phyloP scores from a whole-genome alignment of 1,140 invertebrate genomes.

The Pseudomyrmex concolor region DNA sequence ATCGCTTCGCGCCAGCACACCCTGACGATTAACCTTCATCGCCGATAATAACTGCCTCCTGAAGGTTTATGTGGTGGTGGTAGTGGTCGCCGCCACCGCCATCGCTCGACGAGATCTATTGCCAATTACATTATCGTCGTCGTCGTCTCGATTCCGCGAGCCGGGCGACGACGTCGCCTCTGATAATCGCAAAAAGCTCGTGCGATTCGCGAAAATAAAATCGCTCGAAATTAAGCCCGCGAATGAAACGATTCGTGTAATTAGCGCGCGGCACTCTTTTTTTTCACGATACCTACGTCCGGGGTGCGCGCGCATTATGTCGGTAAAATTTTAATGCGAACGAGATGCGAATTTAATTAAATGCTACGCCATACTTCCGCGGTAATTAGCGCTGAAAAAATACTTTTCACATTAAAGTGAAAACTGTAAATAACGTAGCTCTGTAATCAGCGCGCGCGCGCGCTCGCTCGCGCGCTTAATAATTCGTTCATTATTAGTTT shows the following conservation, averaged over 20 bases:
- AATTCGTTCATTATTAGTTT: slow-evolving; percentile 34
- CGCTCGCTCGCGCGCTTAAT: neutral
- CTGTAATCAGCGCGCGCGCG: slow-evolving; percentile 14
- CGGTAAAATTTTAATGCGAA: slow-evolving; percentile 31
- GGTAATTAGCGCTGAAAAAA: slow-evolving; percentile 39
- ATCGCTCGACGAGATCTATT: slow-evolving; percentile 28
- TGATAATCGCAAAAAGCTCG: neutral
- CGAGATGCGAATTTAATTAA: slow-evolving; percentile 54
- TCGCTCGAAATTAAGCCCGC: neutral
- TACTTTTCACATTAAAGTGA: slow-evolving; percentile 23
- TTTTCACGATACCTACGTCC: neutral
- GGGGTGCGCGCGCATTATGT: slow-evolving; percentile 27
- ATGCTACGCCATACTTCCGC: slow-evolving; percentile 29
- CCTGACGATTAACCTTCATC: slow-evolving; percentile 52
- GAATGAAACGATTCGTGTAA: slow-evolving; percentile 22
- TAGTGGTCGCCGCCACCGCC: too few relatives aligned
- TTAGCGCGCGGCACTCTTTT: slow-evolving; percentile 29
- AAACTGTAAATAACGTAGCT: slow-evolving; percentile 36
- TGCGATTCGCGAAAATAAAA: neutral
- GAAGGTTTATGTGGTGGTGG: slow-evolving; percentile 39
- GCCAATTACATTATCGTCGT: slow-evolving; percentile 26
- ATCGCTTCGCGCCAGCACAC: slow-evolving; percentile 2
- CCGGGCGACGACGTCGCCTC: neutral
- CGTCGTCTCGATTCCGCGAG: neutral
- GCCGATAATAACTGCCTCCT: slow-evolving; percentile 46